Percentiles rank a stretch among this genome's conserved stretches.
These are phyloP conservation scores for Pseudonaja textilis DNA, from an alignment of 2,113 vertebrate genomes.

Conservation along the genomic window DNA sequence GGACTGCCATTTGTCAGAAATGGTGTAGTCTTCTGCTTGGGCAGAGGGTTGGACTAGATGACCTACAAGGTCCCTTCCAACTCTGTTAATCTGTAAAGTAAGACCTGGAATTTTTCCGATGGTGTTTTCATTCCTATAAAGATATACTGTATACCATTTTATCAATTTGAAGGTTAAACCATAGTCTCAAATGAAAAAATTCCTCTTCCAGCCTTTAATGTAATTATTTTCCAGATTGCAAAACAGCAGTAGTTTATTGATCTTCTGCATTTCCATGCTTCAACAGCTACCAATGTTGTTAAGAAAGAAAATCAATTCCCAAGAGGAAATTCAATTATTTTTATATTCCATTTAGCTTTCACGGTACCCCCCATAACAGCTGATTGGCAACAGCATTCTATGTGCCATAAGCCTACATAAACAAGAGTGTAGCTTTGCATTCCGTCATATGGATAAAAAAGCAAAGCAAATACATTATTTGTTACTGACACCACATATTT, in stretches of 20 bases:
- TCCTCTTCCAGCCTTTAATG: rapidly evolving
- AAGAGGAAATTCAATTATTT: conserved; percentile 7
- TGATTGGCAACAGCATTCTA: not conserved
- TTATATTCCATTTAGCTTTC: conserved; percentile 9
- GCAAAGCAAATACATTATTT: rapidly evolving
- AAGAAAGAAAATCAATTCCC: not conserved
- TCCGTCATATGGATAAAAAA: not conserved
- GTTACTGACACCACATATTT: not conserved
- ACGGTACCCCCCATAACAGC: not conserved
- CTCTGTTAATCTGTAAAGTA: conserved; percentile 12
- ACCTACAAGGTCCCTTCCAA: too few relatives aligned
- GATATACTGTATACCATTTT: not conserved
- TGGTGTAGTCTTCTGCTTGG: too few relatives aligned
- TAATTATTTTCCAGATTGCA: not conserved
- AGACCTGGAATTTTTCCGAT: not conserved
- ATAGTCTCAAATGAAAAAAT: rapidly evolving
- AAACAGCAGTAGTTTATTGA: not conserved
- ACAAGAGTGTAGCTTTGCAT: not conserved
- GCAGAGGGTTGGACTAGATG: too few relatives aligned
- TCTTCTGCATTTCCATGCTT: not conserved
- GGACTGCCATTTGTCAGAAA: too few relatives aligned
- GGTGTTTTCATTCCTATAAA: not conserved
- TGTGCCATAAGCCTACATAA: not conserved
- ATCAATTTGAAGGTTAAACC: not conserved
- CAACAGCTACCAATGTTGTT: rapidly evolving